These are phyloP conservation scores for Drosophila longiperda DNA, from an alignment of 2,888 invertebrate genomes.

Conservation along the genomic window DNA sequence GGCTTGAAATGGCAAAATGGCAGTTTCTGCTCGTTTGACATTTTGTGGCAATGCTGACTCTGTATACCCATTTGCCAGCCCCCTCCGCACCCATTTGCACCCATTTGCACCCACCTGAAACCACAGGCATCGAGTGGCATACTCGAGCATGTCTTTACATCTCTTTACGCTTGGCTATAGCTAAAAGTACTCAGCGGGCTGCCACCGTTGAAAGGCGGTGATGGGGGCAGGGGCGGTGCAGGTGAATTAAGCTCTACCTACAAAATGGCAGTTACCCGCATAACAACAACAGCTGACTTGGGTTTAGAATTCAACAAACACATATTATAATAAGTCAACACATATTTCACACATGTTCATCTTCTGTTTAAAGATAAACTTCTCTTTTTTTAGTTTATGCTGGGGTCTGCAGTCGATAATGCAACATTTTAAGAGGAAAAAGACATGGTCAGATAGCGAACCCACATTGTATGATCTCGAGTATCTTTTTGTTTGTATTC, in stretches of 20 bases:
- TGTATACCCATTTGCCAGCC: not conserved
- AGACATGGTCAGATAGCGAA: slow-evolving; percentile 35
- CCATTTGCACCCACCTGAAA: slow-evolving; percentile 8
- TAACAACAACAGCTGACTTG: slow-evolving; percentile 4
- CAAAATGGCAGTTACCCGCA: slow-evolving; percentile 56
- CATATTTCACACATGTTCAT: slow-evolving; percentile 1
- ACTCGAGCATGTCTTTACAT: slow-evolving; percentile 78
- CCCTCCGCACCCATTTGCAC: not conserved
- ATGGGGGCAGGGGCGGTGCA: not conserved
- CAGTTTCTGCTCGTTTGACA: slow-evolving; percentile 77
- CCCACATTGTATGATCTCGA: slow-evolving; percentile 61
- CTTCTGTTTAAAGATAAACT: not conserved
- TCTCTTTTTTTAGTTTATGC: slow-evolving; percentile 31
- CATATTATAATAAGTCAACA: not conserved
- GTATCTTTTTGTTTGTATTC: slow-evolving; percentile 67
- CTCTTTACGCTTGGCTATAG: slow-evolving; percentile 76
- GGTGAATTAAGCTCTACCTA: slow-evolving; percentile 19
- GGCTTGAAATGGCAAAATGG: slow-evolving; percentile 72
- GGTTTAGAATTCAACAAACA: not conserved
- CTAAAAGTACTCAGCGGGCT: slow-evolving; percentile 58
- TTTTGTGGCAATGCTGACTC: slow-evolving; percentile 61
- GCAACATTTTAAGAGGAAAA: not conserved
- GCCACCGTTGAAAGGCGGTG: not conserved
- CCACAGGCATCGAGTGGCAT: slow-evolving; percentile 71
- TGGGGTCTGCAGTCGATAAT: slow-evolving; percentile 29